Conservation (phyloP, 2,797 vertebrate species). For the Meriones psammophilus region DNA sequence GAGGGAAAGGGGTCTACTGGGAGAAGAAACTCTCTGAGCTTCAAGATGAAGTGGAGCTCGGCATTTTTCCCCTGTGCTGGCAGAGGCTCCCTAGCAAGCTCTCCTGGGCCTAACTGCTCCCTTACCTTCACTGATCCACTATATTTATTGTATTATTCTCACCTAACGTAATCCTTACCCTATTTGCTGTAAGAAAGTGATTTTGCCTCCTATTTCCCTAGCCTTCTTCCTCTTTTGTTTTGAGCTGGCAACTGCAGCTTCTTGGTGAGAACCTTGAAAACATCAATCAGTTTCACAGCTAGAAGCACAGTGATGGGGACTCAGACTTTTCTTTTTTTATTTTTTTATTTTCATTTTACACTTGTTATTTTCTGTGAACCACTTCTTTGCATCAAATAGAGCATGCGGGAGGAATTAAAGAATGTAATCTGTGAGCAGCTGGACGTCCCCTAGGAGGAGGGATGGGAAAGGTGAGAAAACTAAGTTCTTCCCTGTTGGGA, state of each 20-base stretch:
- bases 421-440: not conserved
- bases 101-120: not conserved
- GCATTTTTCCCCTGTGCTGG: not conserved
- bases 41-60: not conserved
- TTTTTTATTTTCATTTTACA: not conserved
- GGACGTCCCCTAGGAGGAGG: not conserved
- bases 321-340: not conserved
- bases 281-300: constrained; percentile 66
- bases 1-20: not conserved
- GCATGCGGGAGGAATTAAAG: not conserved
- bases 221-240: constrained; percentile 48
- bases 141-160: constrained; percentile 51
- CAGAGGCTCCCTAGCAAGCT: not conserved
- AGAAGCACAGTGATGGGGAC: not conserved
- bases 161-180: constrained; percentile 45
- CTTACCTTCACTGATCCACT: not conserved
- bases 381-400: constrained; percentile 2
- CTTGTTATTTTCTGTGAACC: not conserved
- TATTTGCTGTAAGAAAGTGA: constrained; percentile 39
- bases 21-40: constrained; percentile 36
- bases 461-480: not conserved
- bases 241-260: constrained; percentile 59
- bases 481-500: not conserved
- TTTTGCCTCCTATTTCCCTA: constrained; percentile 44
- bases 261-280: constrained; percentile 40